A percentile compares a stretch with the other conserved stretches of the same genome.
Conservation (phyloP, 2,888 invertebrate species). For the Ormyrus pomaceus region DNA sequence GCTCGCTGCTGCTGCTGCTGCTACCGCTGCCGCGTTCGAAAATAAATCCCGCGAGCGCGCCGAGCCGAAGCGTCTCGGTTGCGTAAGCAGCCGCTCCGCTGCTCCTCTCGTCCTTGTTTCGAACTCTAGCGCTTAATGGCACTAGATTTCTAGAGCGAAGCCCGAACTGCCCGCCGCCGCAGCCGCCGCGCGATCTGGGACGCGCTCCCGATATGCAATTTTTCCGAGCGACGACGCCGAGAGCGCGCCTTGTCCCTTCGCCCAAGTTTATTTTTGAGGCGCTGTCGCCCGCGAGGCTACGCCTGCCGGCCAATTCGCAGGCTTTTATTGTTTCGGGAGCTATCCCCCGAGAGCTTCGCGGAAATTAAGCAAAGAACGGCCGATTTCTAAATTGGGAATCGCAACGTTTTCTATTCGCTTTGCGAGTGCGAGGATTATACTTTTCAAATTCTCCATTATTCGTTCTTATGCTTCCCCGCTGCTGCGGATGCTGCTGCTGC, state of each 20-base stretch:
- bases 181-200: conserved; percentile 42
- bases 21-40: conserved; percentile 29
- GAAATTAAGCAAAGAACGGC: too few relatives aligned
- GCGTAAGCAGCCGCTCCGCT: conserved; percentile 2
- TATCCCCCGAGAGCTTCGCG: too few relatives aligned
- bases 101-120: conserved; percentile 58
- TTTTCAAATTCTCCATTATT: too few relatives aligned
- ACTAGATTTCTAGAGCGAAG: conserved; percentile 62
- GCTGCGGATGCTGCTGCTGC: too few relatives aligned
- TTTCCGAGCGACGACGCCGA: conserved; percentile 2
- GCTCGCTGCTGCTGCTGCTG: neutral
- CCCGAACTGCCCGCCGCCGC: conserved; percentile 31
- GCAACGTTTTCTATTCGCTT: too few relatives aligned
- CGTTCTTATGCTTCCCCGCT: too few relatives aligned
- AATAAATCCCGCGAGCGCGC: conserved; percentile 38
- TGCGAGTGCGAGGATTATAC: too few relatives aligned
- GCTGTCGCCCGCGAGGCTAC: neutral
- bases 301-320: too few relatives aligned
- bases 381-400: too few relatives aligned
- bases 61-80: neutral
- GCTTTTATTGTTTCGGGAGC: too few relatives aligned
- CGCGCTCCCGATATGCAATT: conserved; percentile 53
- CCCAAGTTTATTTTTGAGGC: conserved; percentile 41
- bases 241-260: neutral
- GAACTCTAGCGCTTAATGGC: conserved; percentile 56